Evolutionary conservation across 2,797 vertebrate species (phyloP), one percentile per base, ranked within the genome.

Genomic region (Ataeniobius toweri): DNA sequence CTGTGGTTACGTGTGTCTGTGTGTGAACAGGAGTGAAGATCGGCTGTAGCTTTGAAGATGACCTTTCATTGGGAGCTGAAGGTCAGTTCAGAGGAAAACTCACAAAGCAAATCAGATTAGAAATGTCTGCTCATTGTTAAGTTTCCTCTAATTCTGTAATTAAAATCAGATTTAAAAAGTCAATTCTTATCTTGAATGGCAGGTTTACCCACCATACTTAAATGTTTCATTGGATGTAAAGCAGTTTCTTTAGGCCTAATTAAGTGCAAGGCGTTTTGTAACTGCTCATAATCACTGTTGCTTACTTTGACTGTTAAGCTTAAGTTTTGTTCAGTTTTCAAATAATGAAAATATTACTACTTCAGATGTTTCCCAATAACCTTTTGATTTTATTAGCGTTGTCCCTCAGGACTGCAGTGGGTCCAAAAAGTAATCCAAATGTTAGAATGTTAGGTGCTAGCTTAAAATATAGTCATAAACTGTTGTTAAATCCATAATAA

Each of bases 41-140:
- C 94, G 97, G 97, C 93, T 97, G 97, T 95, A 99, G 98, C 94
- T 99, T 99, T 95, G 98, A 99, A 96, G 98, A 99, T 97, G 98
- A 99, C 94, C 96, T 99, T 91, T 98, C 96, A 48, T 93, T 99
- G 93, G 98, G 98, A 96, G 98, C 98, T 0, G 98, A 99, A 97
- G 98, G 98, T 99, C 89, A 94, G 96, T 89, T 65, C 16, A 56
- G 28, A 81, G 20, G 41, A 82, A 83, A 82, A 77, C 71, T 58
- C 24, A 80, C 84, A 84, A 80, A 83, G 36, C 78, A 84, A 87
- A 84, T 63, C 72, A 82, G 75, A 88, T 88, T 83, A 71, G 73
- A 83, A 39, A 53, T 85, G 77, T 79, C 39, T 80, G 26, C 39
- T 86, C 72, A 88, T 91, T 93, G 89, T 91, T 79, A 75, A 65